A percentile compares a stretch with the other conserved stretches of the same genome.
Evolutionary conservation across 2,113 vertebrate genomes (phyloP).

Genomic region (Poeciliopsis occidentalis): DNA sequence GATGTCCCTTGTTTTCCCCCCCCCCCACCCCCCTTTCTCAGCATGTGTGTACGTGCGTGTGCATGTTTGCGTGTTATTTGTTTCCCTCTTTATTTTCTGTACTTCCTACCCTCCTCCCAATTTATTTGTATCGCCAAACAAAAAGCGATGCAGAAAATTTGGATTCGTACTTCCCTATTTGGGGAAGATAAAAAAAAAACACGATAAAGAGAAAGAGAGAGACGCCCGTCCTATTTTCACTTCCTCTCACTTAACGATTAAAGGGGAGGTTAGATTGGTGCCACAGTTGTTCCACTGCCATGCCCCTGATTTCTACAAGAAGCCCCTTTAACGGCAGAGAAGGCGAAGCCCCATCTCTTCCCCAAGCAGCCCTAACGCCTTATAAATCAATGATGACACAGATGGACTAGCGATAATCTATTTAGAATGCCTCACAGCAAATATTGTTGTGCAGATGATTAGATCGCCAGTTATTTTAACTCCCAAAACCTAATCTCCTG

Average conservation of each 20-base stretch:
- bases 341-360: conserved; percentile 89
- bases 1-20: conserved; percentile 87
- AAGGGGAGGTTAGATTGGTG: conserved; percentile 84
- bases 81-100: conserved; percentile 60
- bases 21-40: too few relatives aligned
- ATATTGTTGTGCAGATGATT: conserved; percentile 99
- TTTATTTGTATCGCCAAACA: too few relatives aligned
- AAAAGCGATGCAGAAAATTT: conserved; percentile 86
- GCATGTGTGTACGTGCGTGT: conserved; percentile 51
- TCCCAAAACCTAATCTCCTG: conserved; percentile 65
- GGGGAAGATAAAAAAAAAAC: conserved; percentile 27
- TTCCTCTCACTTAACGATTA: conserved; percentile 85
- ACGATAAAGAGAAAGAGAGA: conserved; percentile 53
- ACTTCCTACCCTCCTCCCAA: too few relatives aligned
- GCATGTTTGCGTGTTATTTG: conserved; percentile 61
- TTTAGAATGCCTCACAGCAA: conserved; percentile 99
- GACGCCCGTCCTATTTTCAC: conserved; percentile 89
- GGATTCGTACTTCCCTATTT: conserved; percentile 85
- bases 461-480: conserved; percentile 94
- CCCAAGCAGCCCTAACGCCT: conserved; percentile 98
- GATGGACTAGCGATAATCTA: conserved; percentile 99
- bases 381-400: conserved; percentile 99
- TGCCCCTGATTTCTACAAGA: conserved; percentile 91
- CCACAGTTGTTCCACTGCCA: conserved; percentile 82
- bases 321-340: too few relatives aligned